A percentile compares a stretch with the other conserved stretches of the same genome.
Evolutionary conservation across 2,888 invertebrate species (phyloP).

Genomic region (Tiphia femorata): DNA sequence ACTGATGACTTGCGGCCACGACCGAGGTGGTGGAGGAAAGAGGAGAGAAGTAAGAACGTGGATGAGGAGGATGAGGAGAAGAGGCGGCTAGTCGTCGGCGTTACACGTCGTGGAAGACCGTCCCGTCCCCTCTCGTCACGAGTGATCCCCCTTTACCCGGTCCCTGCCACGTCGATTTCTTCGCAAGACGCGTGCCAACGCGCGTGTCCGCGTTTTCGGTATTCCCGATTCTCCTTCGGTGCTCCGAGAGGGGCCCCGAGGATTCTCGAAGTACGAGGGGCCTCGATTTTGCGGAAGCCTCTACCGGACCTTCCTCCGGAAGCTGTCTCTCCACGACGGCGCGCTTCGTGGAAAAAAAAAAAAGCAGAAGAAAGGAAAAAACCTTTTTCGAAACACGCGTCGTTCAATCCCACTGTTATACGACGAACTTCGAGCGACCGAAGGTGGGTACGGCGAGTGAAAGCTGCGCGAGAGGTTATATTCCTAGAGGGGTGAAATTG

Average conservation of each 20-base stretch:
- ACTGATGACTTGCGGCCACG: conserved; percentile 59
- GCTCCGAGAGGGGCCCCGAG: no score
- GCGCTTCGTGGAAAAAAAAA: no score
- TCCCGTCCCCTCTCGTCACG: background rate
- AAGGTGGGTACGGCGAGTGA: no score
- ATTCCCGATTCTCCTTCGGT: no score
- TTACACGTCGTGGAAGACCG: conserved; percentile 30
- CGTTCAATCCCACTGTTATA: background rate
- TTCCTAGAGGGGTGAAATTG: background rate
- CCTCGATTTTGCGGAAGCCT: background rate
- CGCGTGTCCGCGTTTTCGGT: conserved; percentile 53
- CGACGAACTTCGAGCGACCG: background rate
- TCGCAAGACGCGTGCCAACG: conserved; percentile 57
- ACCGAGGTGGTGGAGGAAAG: conserved; percentile 1
- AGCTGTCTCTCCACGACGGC: conserved; percentile 1
- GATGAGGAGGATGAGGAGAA: no score
- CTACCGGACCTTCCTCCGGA: background rate
- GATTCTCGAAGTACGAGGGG: no score
- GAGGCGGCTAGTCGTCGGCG: conserved; percentile 19
- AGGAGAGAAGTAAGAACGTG: background rate
- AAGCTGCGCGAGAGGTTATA: no score
- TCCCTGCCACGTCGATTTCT: conserved; percentile 35
- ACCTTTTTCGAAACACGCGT: no score
- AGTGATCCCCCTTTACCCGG: conserved; percentile 21
- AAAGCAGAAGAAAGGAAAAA: no score